Base-by-base conservation (phyloP, 1,140 invertebrate genomes). In the Apolygus lucorum region DNA sequence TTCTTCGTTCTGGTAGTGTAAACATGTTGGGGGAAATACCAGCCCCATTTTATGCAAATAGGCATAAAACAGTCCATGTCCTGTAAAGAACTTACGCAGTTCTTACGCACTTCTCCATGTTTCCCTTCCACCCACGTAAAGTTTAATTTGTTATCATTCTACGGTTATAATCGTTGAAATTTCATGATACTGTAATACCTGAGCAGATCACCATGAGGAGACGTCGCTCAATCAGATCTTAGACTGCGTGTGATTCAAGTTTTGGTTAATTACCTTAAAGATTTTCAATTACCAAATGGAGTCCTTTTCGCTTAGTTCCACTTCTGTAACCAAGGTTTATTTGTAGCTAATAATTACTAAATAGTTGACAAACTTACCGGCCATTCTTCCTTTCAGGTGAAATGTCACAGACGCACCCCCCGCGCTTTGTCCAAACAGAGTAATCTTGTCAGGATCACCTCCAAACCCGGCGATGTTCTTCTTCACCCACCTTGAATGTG, bases 401-500 rank as follows among this genome's bases (percentile, higher is more conserved):
- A 75, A 73, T 62, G 74, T 72, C 1, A 76, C 78, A 54, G 74
- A 73, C 21, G 76, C 74, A 11, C 76, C 78, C 0, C 79, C 78
- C 0, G 80, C 78, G 14, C 78, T 79, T 70, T 81, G 76, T 4
- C 82, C 81, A 27, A 80, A 76, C 24, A 82, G 72, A 1, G 83
- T 84, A 11, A 84, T 75, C 27, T 64, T 70, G 1, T 74, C 70
- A 1, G 78, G 74, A 73, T 84, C 79, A 22, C 82, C 82, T 1
- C 81, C 17, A 75, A 79, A 79, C 2, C 63, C n/a, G 1, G 66
- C n/a, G 76, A 79, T 76, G 78, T 84, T 75, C 72, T 76, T 69
- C 72, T 79, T 52, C 0, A 85, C 73, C 81, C 81, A 83, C 24
- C 28, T 64, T 2, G 8, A 26, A 64, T 11, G 17, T 21, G 24